phyloP scores from a whole-genome alignment of 1,140 invertebrate species.

The Aphidius gifuensis region DNA sequence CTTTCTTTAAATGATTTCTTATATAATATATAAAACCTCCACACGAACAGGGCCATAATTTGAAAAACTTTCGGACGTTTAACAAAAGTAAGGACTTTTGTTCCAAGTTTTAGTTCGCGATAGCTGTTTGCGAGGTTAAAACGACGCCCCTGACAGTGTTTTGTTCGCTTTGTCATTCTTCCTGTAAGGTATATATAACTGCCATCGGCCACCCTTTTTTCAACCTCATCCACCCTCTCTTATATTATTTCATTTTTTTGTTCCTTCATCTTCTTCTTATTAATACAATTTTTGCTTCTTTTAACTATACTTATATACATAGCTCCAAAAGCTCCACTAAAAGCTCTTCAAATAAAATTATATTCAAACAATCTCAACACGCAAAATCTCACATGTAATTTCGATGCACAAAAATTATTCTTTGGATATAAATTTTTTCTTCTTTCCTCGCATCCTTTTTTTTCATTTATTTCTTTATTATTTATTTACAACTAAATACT shows the following conservation, averaged over 20 bases:
- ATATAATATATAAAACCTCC: too few relatives aligned
- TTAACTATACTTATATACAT: too few relatives aligned
- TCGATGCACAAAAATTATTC: too few relatives aligned
- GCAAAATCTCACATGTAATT: too few relatives aligned
- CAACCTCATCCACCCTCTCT: background rate
- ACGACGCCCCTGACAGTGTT: conserved; percentile 42
- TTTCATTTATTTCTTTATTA: too few relatives aligned
- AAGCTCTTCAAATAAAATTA: too few relatives aligned
- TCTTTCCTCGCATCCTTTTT: too few relatives aligned
- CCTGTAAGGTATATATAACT: conserved; percentile 35
- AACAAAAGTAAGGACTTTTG: conserved; percentile 16
- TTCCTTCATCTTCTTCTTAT: conserved; percentile 1
- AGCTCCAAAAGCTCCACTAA: too few relatives aligned
- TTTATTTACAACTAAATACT: too few relatives aligned
- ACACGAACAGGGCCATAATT: conserved; percentile 40
- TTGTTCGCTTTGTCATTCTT: conserved; percentile 51
- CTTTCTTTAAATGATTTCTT: too few relatives aligned
- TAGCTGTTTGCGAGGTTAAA: conserved; percentile 5
- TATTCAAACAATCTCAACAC: too few relatives aligned
- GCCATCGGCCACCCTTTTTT: background rate
- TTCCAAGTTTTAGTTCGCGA: conserved; percentile 14
- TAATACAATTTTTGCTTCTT: background rate
- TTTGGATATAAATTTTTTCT: too few relatives aligned
- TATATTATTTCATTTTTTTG: background rate
- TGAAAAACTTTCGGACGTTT: conserved; percentile 45